A percentile compares a stretch with the other conserved stretches of the same genome.
Evolutionary conservation across 2,797 vertebrate species (phyloP).

Genomic region (Rhinella marina): DNA sequence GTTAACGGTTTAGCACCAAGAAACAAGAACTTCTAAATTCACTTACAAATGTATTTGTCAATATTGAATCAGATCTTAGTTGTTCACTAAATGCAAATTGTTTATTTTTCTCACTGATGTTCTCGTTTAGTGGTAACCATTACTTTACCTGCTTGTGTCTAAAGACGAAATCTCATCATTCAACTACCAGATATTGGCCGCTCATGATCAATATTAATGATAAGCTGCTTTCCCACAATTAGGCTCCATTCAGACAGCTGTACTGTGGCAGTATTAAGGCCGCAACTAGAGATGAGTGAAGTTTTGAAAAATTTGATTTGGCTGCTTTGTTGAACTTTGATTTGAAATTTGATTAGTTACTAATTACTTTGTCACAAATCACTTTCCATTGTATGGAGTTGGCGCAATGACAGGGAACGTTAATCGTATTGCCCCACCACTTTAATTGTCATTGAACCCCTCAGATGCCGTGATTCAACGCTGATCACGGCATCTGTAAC

Average conservation of each 20-base stretch:
- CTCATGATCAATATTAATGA: background rate
- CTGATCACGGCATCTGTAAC: no score
- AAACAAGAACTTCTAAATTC: background rate
- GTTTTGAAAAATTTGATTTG: no score
- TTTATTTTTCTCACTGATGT: background rate
- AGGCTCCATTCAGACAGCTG: background rate
- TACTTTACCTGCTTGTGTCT: background rate
- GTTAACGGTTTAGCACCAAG: background rate
- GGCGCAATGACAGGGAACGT: no score
- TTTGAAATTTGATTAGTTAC: no score
- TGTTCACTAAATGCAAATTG: slow-evolving; percentile 8
- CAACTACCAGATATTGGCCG: background rate
- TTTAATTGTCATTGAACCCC: no score
- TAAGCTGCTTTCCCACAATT: background rate
- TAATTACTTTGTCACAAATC: no score
- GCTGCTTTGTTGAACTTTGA: no score
- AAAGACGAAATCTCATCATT: background rate
- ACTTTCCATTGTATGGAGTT: no score
- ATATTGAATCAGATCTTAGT: background rate
- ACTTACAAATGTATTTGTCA: slow-evolving; percentile 10
- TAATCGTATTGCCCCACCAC: no score
- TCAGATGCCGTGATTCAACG: no score
- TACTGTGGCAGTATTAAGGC: no score
- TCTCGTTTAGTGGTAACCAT: background rate
- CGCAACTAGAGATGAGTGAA: no score